Evolutionary conservation across 2,888 invertebrate genomes (phyloP).

Genomic region (Zaprionus obscuricornis): DNA sequence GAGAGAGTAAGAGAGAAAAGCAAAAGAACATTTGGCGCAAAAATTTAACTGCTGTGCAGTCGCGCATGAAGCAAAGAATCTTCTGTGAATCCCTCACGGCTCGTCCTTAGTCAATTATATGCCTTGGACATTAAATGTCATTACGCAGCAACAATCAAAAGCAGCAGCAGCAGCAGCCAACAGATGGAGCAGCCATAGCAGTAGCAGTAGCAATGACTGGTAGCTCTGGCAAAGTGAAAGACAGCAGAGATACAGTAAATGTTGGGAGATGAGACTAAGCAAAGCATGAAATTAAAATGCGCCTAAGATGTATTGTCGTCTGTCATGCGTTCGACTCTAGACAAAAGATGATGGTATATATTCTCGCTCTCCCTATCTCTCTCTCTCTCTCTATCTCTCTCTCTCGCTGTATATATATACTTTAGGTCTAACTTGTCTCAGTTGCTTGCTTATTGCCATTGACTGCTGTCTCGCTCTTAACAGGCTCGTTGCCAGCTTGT

Average conservation of each 20-base stretch:
- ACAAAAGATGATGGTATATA: constrained; percentile 44
- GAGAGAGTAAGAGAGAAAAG: constrained; percentile 36
- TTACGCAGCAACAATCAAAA: constrained; percentile 77
- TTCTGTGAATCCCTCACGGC: constrained; percentile 30
- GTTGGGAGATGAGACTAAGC: constrained; percentile 49
- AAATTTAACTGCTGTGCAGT: constrained; percentile 75
- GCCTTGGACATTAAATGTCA: constrained; percentile 76
- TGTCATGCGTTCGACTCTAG: constrained; percentile 57
- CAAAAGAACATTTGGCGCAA: constrained; percentile 35
- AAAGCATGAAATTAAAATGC: constrained; percentile 83
- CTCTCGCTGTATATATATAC: too few relatives aligned
- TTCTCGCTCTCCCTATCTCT: background rate
- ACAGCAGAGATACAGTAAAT: background rate
- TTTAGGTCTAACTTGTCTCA: constrained; percentile 5
- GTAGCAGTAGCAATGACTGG: too few relatives aligned
- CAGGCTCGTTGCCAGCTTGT: constrained; percentile 33
- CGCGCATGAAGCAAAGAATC: constrained; percentile 58
- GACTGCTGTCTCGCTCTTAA: background rate
- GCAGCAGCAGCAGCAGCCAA: background rate
- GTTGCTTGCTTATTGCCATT: background rate
- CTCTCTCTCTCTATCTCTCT: too few relatives aligned
- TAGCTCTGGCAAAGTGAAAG: background rate
- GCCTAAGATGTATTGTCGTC: constrained; percentile 79
- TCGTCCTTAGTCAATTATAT: constrained; percentile 63
- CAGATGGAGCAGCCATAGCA: background rate